Base-by-base conservation (phyloP, 2,113 vertebrate genomes). In the Silurus asotus region DNA sequence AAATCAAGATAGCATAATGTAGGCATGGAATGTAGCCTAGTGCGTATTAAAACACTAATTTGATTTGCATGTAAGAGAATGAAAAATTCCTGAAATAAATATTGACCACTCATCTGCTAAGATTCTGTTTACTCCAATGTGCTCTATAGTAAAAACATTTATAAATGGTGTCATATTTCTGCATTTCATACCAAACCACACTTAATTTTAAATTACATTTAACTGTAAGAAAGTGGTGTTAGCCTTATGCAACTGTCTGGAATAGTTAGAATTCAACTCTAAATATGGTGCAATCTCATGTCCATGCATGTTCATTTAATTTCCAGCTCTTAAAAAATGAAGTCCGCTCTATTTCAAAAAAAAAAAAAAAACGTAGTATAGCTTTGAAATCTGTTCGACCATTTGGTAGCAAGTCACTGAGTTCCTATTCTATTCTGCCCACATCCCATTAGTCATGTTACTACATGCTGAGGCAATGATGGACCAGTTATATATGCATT, bases 401-500 rank as follows among this genome's bases (percentile, higher is more conserved):
- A 37, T 37, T 37, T 37, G 37, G 37, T 2, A 37, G 37, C 37
- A 37, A 37, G 37, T 37, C 88, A 87, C 86, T 85, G 83, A 86
- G 78, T 86, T 90, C 84, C 56, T 70, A 72, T 84, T 83, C 56
- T 79, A 79, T 86, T 87, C 69, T 75, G 20, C 53, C 62, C 56
- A 81, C 87, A 64, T 80, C 77, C 80, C 82, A 88, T 90, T 90
- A 90, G 86, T 89, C 88, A 88, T 87, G 84, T 84, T 79, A 84
- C 86, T 84, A 74, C 89, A 90, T 59, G 84, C 87, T 86, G 88
- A 58, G 87, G 76, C 82, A 59, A 87, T 90, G 84, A 89, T 84
- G 62, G 87, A 89, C 82, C 90, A 85, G 86, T 91, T 91, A 88
- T 84, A 85, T 58, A 59, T 88, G 87, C 70, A 64, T 86, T 89